Evolutionary conservation across 2,888 invertebrate species (phyloP), one percentile per base, ranked within the genome.

Genomic region (Leptarthrus brevirostris): DNA sequence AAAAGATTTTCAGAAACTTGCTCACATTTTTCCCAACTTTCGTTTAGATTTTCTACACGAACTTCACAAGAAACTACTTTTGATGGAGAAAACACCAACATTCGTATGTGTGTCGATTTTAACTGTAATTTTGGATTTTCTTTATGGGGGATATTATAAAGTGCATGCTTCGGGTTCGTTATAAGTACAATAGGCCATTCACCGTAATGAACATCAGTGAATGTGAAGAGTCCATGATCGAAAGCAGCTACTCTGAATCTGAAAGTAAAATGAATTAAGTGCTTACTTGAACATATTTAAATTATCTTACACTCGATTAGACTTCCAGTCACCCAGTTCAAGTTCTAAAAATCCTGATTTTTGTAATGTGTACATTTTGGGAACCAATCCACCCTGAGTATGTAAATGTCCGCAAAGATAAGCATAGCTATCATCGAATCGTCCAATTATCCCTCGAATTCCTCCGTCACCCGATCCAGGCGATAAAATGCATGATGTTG

Each of bases 331-430:
- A 6, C 92, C 94, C 71, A 96, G 86, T 85, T 97, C 97, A 74
- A 96, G 86, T 85, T 97, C 97, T 74, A 96, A 86, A 81, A 89
- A 93, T 3, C 96, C 96, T 75, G 89, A 89, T 79, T 90, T 90
- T 80, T 96, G 96, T 78, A 92, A 86, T 1, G 95, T 92, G 81
- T 96, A 95, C 96, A 97, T 96, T 77, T 90, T 87, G 5, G 92
- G 91, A 1, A 94, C 90, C 4, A 92, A 80, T 3, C 93, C 94
- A 49, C 91, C 93, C 80, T 96, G 87, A 1, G 91, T 91, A 84
- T 97, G 97, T 78, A 95, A 89, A 86, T 97, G 97, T 0, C 97
- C 97, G 84, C 95, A 95, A 20, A 96, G 85, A 86, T 96, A 96
- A 0, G 89, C 94, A 79, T 92, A 87, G 64, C 91, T 90, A 70